A percentile compares a stretch with the other conserved stretches of the same genome.
These are phyloP conservation scores for Anastrepha obliqua DNA, from an alignment of 1,140 invertebrate genomes.

Conservation along the genomic window DNA sequence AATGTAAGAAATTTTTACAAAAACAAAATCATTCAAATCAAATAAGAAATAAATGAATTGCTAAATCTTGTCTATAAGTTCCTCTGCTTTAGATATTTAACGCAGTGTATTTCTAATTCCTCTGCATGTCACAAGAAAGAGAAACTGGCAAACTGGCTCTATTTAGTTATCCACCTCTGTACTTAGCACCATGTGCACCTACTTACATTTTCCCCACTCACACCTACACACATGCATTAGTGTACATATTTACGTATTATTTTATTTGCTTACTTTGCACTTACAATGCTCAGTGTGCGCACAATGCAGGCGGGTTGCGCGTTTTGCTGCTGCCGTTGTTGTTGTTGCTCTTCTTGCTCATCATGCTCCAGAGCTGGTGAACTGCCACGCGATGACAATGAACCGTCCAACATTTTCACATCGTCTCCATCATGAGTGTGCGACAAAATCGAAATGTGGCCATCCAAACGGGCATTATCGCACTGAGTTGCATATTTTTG, in stretches of 20 bases:
- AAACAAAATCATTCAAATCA: too few relatives aligned
- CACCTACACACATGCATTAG: too few relatives aligned
- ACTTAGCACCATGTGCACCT: too few relatives aligned
- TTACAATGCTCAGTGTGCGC: conserved; percentile 77
- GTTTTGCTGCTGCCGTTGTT: conserved; percentile 15
- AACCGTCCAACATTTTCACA: conserved; percentile 65
- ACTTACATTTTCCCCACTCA: too few relatives aligned
- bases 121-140: too few relatives aligned
- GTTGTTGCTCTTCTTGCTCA: conserved; percentile 56
- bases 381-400: conserved; percentile 71
- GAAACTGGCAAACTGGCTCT: too few relatives aligned
- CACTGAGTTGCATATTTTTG: conserved; percentile 58
- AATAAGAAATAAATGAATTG: too few relatives aligned
- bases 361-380: conserved; percentile 68
- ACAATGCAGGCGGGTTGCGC: conserved; percentile 75
- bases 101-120: too few relatives aligned
- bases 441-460: conserved; percentile 64
- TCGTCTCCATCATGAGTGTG: conserved; percentile 68
- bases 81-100: too few relatives aligned
- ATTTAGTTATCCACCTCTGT: too few relatives aligned
- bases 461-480: conserved; percentile 69
- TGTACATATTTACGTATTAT: not conserved
- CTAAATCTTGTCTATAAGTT: too few relatives aligned
- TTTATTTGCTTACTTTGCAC: conserved; percentile 63
- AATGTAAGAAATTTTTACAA: too few relatives aligned